Conservation (phyloP, 2,113 vertebrate genomes). For the Cercocebus atys region DNA sequence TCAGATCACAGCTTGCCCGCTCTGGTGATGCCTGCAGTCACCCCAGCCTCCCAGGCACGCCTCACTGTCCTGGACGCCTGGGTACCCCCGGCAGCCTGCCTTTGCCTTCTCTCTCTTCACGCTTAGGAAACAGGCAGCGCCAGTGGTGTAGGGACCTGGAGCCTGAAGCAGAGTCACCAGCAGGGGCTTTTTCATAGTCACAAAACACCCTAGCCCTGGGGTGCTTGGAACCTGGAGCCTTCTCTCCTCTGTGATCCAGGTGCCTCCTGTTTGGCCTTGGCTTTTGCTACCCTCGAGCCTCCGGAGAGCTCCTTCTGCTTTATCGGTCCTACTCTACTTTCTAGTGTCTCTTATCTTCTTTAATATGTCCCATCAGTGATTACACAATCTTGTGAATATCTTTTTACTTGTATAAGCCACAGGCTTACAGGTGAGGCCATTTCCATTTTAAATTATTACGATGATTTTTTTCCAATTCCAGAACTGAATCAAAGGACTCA, state of each 20-base stretch:
- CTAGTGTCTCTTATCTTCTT: neutral
- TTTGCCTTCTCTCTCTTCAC: neutral
- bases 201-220: neutral
- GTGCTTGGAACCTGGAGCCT: neutral
- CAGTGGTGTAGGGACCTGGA: neutral
- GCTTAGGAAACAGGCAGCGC: neutral
- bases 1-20: neutral
- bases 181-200: neutral
- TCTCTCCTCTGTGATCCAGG: neutral
- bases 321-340: neutral
- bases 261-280: neutral
- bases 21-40: neutral
- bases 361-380: neutral
- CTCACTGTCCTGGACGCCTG: neutral
- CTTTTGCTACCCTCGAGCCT: neutral
- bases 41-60: neutral
- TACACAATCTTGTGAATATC: neutral
- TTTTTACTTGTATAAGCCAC: neutral
- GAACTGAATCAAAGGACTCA: neutral
- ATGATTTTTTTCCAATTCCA: neutral
- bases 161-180: neutral
- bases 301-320: neutral
- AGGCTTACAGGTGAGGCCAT: neutral
- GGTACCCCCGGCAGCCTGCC: neutral
- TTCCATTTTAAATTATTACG: neutral